Evolutionary conservation across 1,140 invertebrate species (phyloP).

Genomic region (Psilanteris sp.): DNA sequence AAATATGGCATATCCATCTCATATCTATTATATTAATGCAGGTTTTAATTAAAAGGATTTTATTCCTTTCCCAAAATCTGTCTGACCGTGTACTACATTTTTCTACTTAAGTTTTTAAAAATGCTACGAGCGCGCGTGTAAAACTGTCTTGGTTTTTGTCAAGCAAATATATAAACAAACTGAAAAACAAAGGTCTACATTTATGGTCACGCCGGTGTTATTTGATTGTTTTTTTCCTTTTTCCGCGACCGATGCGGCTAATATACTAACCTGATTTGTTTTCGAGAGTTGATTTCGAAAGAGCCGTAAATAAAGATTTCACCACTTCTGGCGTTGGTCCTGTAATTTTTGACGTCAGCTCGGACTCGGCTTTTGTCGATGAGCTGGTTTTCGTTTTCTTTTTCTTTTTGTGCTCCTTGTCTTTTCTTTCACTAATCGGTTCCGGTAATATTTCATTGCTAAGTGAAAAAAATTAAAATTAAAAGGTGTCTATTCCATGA

Average conservation of each 20-base stretch:
- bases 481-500: too few relatives aligned
- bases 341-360: conserved; percentile 49
- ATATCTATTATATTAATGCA: too few relatives aligned
- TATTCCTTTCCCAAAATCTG: too few relatives aligned
- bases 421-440: conserved; percentile 76
- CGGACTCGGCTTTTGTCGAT: conserved; percentile 43
- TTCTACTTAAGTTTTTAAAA: too few relatives aligned
- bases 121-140: too few relatives aligned
- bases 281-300: conserved; percentile 51
- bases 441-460: conserved; percentile 77
- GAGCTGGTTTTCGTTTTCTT: conserved; percentile 76
- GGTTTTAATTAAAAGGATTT: too few relatives aligned
- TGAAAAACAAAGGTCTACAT: neutral
- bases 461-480: conserved; percentile 1
- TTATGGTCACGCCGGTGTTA: too few relatives aligned
- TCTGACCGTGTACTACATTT: too few relatives aligned
- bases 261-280: conserved; percentile 72
- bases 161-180: neutral
- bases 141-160: too few relatives aligned
- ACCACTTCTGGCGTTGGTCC: conserved; percentile 40
- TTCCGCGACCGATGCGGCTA: neutral
- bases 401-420: conserved; percentile 80
- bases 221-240: too few relatives aligned
- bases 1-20: too few relatives aligned
- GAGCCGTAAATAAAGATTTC: conserved; percentile 53